Conservation (phyloP, 2,113 vertebrate genomes). For the Gorsachius goisagi region DNA sequence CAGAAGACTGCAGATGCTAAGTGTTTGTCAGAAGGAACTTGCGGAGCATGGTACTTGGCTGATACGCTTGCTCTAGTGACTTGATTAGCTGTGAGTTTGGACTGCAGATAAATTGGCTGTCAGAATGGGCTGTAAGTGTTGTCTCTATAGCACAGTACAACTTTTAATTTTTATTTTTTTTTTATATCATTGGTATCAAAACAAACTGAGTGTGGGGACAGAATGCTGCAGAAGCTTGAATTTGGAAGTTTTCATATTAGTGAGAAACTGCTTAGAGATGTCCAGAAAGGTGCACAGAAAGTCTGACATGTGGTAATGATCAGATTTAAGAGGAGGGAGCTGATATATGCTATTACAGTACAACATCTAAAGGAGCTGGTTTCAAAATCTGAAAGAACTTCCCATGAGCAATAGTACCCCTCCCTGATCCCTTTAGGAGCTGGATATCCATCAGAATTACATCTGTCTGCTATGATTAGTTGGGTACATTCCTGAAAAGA, state of each 20-base stretch:
- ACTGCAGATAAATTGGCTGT: slow-evolving; percentile 36
- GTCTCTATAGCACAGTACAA: neutral
- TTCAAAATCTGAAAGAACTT: neutral
- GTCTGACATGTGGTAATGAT: neutral
- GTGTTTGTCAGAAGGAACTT: slow-evolving; percentile 26
- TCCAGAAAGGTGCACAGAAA: neutral
- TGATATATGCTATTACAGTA: neutral
- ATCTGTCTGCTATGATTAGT: neutral
- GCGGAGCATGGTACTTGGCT: slow-evolving; percentile 5
- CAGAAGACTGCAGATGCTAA: neutral
- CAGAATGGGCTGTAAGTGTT: neutral
- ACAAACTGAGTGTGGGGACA: neutral
- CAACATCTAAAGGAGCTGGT: neutral
- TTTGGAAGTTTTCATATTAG: neutral
- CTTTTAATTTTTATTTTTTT: neutral
- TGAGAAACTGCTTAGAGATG: neutral
- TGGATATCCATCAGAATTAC: neutral
- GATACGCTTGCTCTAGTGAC: neutral
- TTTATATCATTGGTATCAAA: slow-evolving; percentile 6
- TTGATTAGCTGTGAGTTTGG: slow-evolving; percentile 29
- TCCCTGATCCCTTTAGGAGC: neutral
- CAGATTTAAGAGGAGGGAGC: neutral
- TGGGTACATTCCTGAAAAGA: neutral
- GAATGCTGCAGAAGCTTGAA: neutral
- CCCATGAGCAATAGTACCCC: neutral